phyloP scores from a whole-genome alignment of 2,113 vertebrate genomes.

The Prionailurus bengalensis region DNA sequence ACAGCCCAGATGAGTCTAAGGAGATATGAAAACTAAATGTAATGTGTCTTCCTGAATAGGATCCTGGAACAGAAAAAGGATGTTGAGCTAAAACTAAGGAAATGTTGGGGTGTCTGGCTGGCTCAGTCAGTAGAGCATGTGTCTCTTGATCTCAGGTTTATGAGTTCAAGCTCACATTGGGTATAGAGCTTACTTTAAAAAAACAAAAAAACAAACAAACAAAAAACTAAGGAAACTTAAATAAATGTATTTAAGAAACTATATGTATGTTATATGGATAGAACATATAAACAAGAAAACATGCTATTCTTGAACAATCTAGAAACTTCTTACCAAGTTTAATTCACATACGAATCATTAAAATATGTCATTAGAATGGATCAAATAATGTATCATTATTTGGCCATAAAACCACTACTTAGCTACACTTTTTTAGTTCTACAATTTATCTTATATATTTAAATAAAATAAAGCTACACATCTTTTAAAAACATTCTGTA shows the following conservation, averaged over 20 bases:
- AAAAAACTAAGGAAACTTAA: not conserved
- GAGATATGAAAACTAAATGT: not conserved
- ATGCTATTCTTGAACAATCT: not conserved
- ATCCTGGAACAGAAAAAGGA: not conserved
- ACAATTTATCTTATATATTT: conserved; percentile 28
- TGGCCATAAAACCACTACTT: not conserved
- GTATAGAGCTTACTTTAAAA: not conserved
- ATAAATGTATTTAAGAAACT: not conserved
- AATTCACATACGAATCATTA: conserved; percentile 44
- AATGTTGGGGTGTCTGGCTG: not conserved
- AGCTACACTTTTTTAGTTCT: not conserved
- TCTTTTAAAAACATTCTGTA: not conserved
- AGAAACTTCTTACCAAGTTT: conserved; percentile 26
- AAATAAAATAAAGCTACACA: not conserved
- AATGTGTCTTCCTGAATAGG: not conserved
- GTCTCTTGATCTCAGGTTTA: not conserved
- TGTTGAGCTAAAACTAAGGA: not conserved
- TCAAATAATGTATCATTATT: too few species aligned
- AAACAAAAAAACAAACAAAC: too few species aligned
- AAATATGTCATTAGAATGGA: not conserved
- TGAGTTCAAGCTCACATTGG: not conserved
- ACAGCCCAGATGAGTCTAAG: not conserved
- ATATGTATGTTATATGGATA: not conserved
- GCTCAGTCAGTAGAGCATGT: not conserved
- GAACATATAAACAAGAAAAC: not conserved